Evolutionary conservation across 2,797 vertebrate species (phyloP).

Genomic region (Coendou prehensilis): DNA sequence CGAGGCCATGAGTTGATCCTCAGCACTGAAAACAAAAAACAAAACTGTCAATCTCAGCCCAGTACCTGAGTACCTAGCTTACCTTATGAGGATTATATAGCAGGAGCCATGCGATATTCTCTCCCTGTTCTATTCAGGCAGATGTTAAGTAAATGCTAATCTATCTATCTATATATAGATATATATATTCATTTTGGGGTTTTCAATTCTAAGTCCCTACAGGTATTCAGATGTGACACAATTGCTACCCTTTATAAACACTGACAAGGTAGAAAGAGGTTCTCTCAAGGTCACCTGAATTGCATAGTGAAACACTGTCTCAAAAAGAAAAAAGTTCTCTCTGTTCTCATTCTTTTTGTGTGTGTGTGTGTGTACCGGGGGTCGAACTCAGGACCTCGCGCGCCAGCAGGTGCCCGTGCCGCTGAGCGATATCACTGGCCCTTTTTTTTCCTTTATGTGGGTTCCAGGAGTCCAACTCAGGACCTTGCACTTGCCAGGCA

Average conservation of each 20-base stretch:
- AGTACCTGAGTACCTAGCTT: not conserved
- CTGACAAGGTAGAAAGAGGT: not conserved
- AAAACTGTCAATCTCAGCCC: not conserved
- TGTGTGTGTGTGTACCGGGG: too few species aligned
- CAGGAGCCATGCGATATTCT: not conserved
- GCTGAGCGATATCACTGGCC: too few species aligned
- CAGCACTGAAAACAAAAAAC: not conserved
- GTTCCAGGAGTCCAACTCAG: too few species aligned
- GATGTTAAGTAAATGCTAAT: not conserved
- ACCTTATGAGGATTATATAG: not conserved
- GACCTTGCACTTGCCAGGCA: too few species aligned
- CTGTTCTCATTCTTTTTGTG: not conserved
- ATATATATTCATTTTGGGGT: not conserved
- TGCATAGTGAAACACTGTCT: not conserved
- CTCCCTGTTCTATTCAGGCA: slow-evolving; percentile 12
- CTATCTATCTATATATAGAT: not conserved
- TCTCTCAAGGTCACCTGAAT: not conserved
- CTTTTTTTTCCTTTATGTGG: too few species aligned
- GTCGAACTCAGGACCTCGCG: too few species aligned
- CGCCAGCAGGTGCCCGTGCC: too few species aligned
- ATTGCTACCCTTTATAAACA: not conserved
- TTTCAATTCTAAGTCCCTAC: slow-evolving; percentile 36
- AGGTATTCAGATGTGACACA: slow-evolving; percentile 5
- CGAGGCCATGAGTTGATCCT: not conserved
- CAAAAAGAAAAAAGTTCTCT: not conserved